Percentiles rank a stretch among this genome's conserved stretches.
These are phyloP conservation scores for Eubasilissa regina DNA, from an alignment of 1,140 invertebrate genomes.

Conservation along the genomic window DNA sequence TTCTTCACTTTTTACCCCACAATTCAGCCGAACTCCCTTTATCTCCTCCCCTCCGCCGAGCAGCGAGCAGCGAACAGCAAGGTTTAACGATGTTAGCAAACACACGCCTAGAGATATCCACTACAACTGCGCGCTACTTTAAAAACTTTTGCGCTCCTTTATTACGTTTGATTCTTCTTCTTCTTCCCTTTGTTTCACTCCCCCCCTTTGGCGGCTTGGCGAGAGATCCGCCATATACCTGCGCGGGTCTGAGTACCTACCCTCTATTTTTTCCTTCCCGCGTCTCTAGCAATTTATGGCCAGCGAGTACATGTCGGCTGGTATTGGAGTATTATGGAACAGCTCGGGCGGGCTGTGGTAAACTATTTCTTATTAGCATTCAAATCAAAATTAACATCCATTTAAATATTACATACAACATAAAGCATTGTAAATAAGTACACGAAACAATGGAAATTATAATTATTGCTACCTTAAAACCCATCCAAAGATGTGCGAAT, in stretches of 20 bases:
- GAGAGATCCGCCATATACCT: constrained; percentile 41
- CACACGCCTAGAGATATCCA: constrained; percentile 46
- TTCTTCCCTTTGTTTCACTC: constrained; percentile 50
- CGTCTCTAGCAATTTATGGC: constrained; percentile 36
- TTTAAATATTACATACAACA: no score
- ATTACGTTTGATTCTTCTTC: constrained; percentile 54
- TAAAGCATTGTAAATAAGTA: no score
- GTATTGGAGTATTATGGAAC: constrained; percentile 21
- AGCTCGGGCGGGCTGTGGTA: not conserved
- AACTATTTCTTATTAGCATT: no score
- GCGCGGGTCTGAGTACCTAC: constrained; percentile 23
- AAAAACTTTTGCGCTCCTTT: constrained; percentile 57
- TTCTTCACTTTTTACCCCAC: constrained; percentile 26
- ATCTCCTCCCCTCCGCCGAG: constrained; percentile 21
- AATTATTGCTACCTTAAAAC: no score
- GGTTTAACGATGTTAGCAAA: constrained; percentile 50
- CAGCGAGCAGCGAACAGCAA: constrained; percentile 6
- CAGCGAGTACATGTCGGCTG: constrained; percentile 29
- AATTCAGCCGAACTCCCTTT: constrained; percentile 23
- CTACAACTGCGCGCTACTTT: constrained; percentile 45
- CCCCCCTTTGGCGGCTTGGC: constrained; percentile 19
- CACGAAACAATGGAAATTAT: no score
- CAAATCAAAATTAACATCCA: no score
- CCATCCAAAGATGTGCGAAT: no score
- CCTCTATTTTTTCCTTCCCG: constrained; percentile 30